Conservation (phyloP, 2,797 vertebrate species). For the Leuciscus waleckii region DNA sequence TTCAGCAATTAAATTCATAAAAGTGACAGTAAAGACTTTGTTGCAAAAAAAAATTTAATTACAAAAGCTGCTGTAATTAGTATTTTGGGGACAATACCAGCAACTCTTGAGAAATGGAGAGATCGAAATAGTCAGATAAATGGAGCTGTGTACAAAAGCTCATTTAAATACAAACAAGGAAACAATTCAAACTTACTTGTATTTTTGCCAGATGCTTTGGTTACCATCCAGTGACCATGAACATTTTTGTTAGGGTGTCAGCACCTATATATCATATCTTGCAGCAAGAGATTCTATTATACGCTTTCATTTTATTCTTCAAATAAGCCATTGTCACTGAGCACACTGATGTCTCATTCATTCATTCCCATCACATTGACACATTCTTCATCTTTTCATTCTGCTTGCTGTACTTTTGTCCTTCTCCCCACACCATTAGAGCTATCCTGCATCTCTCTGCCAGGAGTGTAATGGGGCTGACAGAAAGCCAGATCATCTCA, state of each 20-base stretch:
- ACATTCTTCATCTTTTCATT: conserved; percentile 35
- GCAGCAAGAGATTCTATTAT: conserved; percentile 16
- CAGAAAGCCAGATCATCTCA: conserved; percentile 59
- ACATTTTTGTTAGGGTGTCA: neutral
- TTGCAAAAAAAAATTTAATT: neutral
- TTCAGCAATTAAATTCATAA: neutral
- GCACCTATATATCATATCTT: conserved; percentile 14
- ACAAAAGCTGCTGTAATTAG: neutral
- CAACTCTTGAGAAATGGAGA: too few species aligned
- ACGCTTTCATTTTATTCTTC: conserved; percentile 22
- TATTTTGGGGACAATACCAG: neutral
- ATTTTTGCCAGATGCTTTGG: neutral
- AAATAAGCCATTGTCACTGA: conserved; percentile 30
- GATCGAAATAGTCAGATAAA: too few species aligned
- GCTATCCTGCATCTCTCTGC: conserved; percentile 43
- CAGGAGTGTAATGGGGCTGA: conserved; percentile 59
- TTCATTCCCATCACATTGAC: conserved; percentile 26
- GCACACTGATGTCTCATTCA: conserved; percentile 27
- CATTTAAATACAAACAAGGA: too few species aligned
- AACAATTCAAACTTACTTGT: too few species aligned
- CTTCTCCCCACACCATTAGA: conserved; percentile 51
- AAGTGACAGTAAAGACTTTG: too few species aligned
- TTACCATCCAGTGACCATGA: neutral
- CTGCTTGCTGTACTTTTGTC: conserved; percentile 32
- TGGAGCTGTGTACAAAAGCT: too few species aligned